Conservation (phyloP, 64 coral and sea anemone species). For the Trachythela sp. region DNA sequence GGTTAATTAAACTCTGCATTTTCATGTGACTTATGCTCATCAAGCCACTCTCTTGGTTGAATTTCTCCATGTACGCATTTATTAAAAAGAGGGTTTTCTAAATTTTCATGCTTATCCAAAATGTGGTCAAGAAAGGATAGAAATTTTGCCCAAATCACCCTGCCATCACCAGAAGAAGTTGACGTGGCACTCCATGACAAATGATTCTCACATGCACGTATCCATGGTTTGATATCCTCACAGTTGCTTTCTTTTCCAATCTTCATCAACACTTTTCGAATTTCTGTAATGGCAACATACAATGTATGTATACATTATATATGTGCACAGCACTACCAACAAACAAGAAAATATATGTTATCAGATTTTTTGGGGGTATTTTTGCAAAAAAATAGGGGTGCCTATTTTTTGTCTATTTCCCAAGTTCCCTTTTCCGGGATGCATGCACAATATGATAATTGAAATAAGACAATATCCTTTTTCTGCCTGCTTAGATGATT, state of each 20-base stretch:
- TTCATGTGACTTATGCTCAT: conserved; percentile 7
- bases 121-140: conserved; percentile 33
- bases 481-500: too few species aligned
- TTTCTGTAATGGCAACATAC: conserved; percentile 15
- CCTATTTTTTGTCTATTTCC: too few species aligned
- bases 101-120: conserved; percentile 31
- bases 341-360: not conserved
- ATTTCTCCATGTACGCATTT: conserved; percentile 36
- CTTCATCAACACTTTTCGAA: conserved; percentile 35
- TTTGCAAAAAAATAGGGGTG: too few species aligned
- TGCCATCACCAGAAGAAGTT: conserved; percentile 32
- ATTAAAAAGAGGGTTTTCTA: conserved; percentile 36
- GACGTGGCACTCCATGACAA: conserved; percentile 45
- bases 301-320: not conserved
- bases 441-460: not conserved
- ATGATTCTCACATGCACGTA: conserved; percentile 41
- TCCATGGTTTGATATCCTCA: conserved; percentile 38
- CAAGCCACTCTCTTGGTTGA: conserved; percentile 37
- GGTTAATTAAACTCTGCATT: too few species aligned
- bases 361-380: too few species aligned
- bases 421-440: too few species aligned
- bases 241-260: conserved; percentile 21
- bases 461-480: not conserved
- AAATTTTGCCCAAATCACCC: conserved; percentile 49
- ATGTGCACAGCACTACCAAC: not conserved